Percentiles rank a stretch among this genome's conserved stretches.
Evolutionary conservation across 2,797 vertebrate genomes (phyloP).

Genomic region (Botia kubotai): DNA sequence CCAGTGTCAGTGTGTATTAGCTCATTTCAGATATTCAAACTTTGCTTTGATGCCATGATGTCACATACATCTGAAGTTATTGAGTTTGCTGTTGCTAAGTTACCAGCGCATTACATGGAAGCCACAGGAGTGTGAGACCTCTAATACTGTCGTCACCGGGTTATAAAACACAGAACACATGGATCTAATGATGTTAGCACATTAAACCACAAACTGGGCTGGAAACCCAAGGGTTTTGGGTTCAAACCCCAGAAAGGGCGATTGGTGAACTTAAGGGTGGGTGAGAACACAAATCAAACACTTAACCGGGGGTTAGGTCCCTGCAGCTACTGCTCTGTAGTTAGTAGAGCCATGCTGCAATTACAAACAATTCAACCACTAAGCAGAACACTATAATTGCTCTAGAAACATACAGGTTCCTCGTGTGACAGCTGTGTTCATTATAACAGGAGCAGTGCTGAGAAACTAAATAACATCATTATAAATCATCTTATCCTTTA

Average conservation of each 20-base stretch:
- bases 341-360: not conserved
- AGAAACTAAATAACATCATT: not conserved
- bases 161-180: not conserved
- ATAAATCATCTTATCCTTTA: not conserved
- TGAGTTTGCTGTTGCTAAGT: constrained; percentile 23
- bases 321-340: too few species aligned
- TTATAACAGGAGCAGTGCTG: not conserved
- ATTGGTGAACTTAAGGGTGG: not conserved
- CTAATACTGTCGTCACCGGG: not conserved
- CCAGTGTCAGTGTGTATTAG: constrained; percentile 11
- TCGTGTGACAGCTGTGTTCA: not conserved
- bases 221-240: not conserved
- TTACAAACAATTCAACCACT: not conserved
- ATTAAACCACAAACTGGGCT: not conserved
- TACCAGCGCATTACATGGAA: not conserved
- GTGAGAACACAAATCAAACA: not conserved
- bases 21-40: constrained; percentile 13
- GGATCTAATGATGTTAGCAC: not conserved
- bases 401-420: not conserved
- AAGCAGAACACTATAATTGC: not conserved
- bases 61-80: not conserved
- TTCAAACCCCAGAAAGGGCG: not conserved
- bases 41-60: constrained; percentile 7
- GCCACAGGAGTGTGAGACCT: not conserved
- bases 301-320: not conserved